These are phyloP conservation scores for Tautogolabrus adspersus DNA, from an alignment of 2,113 vertebrate genomes.

Conservation along the genomic window DNA sequence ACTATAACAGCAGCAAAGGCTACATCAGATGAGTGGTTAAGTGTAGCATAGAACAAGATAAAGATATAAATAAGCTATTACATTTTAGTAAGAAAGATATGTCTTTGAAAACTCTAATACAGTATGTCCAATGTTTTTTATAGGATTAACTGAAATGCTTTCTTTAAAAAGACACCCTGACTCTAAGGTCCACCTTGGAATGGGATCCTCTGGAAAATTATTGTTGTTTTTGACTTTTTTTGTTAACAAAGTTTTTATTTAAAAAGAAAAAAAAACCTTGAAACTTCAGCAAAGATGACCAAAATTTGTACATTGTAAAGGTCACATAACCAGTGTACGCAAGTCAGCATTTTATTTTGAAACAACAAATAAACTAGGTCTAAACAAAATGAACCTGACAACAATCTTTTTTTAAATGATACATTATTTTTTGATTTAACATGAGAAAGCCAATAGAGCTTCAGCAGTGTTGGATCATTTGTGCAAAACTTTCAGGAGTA, in stretches of 20 bases:
- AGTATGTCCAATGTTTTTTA: background rate
- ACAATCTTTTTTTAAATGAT: background rate
- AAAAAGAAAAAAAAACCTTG: no score
- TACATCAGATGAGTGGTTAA: no score
- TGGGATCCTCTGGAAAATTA: no score
- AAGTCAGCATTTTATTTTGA: constrained; percentile 15
- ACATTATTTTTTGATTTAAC: constrained; percentile 16
- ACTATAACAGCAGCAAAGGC: no score
- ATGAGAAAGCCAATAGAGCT: constrained; percentile 23
- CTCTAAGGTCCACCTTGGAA: background rate
- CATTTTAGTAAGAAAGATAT: no score
- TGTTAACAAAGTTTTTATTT: no score
- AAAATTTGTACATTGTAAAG: background rate
- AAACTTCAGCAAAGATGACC: no score
- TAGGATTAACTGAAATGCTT: background rate
- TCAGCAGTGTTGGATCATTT: constrained; percentile 38
- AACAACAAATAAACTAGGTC: constrained; percentile 4
- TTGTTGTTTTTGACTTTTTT: no score
- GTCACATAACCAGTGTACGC: background rate
- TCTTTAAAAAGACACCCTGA: background rate
- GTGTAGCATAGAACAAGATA: no score
- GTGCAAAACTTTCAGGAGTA: background rate
- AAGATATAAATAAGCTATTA: no score
- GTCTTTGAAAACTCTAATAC: no score
- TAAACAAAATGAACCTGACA: background rate